Evolutionary conservation across 1,140 invertebrate genomes (phyloP).

Genomic region (Acarapis woodi): DNA sequence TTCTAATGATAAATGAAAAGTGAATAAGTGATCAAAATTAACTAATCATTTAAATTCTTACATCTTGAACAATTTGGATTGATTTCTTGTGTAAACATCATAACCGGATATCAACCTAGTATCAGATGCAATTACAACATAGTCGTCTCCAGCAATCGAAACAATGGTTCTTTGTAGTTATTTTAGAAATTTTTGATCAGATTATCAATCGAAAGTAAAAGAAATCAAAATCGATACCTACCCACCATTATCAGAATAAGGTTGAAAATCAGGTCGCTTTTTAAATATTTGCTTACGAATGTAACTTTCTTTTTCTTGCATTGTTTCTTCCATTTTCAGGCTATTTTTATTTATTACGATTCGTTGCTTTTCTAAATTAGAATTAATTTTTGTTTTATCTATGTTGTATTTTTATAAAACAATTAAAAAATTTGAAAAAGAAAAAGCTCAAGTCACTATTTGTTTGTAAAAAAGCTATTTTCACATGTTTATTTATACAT

Average conservation of each 20-base stretch:
- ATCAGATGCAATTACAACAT: conserved; percentile 58
- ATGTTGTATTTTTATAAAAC: no score
- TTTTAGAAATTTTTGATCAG: no score
- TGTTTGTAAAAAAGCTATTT: no score
- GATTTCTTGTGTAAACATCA: conserved; percentile 56
- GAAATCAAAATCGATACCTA: conserved; percentile 1
- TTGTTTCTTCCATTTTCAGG: no score
- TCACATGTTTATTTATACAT: no score
- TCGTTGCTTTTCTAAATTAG: no score
- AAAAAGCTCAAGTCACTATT: no score
- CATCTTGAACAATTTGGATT: conserved; percentile 49
- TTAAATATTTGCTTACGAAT: no score
- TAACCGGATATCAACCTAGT: conserved; percentile 72
- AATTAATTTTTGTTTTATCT: no score
- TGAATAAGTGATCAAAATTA: not conserved
- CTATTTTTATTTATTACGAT: no score
- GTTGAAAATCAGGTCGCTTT: conserved; percentile 4
- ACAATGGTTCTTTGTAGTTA: conserved; percentile 31
- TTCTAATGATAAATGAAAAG: not conserved
- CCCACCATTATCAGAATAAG: conserved; percentile 11
- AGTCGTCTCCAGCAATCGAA: conserved; percentile 74
- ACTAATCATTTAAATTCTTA: conserved; percentile 10
- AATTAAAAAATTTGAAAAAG: no score
- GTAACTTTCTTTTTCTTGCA: no score
- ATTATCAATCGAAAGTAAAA: not conserved